Percentiles rank a stretch among this genome's conserved stretches.
Evolutionary conservation across 2,113 vertebrate genomes (phyloP).

Genomic region (Austrofundulus limnaeus): DNA sequence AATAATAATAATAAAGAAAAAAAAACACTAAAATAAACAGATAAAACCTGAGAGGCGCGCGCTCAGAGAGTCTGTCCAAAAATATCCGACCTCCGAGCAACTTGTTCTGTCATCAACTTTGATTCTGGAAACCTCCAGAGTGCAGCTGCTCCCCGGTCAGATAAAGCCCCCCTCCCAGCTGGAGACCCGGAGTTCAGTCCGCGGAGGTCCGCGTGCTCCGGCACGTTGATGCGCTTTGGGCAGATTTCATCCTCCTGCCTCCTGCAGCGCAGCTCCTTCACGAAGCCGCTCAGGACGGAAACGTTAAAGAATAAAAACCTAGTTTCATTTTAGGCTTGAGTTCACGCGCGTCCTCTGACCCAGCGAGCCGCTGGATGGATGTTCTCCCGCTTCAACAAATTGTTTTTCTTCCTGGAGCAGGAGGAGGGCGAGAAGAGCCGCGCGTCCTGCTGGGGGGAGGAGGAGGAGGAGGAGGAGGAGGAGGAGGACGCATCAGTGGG

Average conservation of each 20-base stretch:
- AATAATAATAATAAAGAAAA: background rate
- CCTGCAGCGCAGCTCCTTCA: slow-evolving; percentile 3
- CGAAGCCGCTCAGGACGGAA: background rate
- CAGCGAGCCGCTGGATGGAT: slow-evolving; percentile 56
- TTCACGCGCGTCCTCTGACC: background rate
- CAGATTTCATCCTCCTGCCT: background rate
- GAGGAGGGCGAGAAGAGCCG: slow-evolving; percentile 52
- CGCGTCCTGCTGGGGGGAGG: slow-evolving; percentile 56
- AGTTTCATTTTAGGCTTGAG: background rate
- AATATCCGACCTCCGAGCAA: slow-evolving; percentile 6
- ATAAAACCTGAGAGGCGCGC: too few species aligned
- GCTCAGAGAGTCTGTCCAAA: background rate
- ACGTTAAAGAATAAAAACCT: background rate
- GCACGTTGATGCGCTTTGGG: slow-evolving; percentile 1
- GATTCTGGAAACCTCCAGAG: slow-evolving; percentile 24
- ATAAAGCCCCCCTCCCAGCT: slow-evolving; percentile 23
- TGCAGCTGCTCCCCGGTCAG: slow-evolving; percentile 25
- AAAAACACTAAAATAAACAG: too few species aligned
- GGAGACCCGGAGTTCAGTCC: slow-evolving; percentile 26
- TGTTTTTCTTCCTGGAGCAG: slow-evolving; percentile 56
- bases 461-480: slow-evolving; percentile 53
- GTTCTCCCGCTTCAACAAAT: slow-evolving; percentile 57
- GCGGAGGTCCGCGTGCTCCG: slow-evolving; percentile 14
- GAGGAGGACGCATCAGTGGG: slow-evolving; percentile 46
- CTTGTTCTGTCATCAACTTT: slow-evolving; percentile 54